phyloP scores from a whole-genome alignment of 2,113 vertebrate genomes.

The Dicrurus megarhynchus region DNA sequence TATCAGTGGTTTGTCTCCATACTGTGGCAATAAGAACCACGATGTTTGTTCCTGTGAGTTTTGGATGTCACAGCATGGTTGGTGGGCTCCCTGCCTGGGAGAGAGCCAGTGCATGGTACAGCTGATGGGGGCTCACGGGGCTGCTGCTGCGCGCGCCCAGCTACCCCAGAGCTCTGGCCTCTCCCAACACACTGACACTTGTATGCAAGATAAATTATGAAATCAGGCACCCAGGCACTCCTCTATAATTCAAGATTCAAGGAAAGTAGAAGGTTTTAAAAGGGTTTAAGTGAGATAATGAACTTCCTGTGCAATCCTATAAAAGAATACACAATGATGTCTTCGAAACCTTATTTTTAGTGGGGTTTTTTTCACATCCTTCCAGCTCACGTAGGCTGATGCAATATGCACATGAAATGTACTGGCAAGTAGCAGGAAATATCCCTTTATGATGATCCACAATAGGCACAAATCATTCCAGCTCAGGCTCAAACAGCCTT shows the following conservation, averaged over 20 bases:
- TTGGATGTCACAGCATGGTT: background rate
- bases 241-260: background rate
- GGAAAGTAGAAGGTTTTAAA: background rate
- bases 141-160: background rate
- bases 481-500: background rate
- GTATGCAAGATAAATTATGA: background rate
- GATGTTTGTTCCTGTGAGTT: background rate
- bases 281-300: background rate
- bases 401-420: background rate
- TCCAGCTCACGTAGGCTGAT: background rate
- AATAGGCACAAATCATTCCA: background rate
- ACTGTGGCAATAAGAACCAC: background rate
- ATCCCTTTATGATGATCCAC: background rate
- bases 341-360: background rate
- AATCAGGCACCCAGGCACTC: background rate
- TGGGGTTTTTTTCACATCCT: background rate
- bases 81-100: background rate
- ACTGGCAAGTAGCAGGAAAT: background rate
- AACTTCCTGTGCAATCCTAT: background rate
- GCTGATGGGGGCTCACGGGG: background rate
- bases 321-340: background rate
- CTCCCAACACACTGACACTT: background rate
- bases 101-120: background rate
- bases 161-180: background rate
- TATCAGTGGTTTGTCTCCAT: background rate